phyloP scores from a whole-genome alignment of 1,140 invertebrate species.

The Patella vulgata region DNA sequence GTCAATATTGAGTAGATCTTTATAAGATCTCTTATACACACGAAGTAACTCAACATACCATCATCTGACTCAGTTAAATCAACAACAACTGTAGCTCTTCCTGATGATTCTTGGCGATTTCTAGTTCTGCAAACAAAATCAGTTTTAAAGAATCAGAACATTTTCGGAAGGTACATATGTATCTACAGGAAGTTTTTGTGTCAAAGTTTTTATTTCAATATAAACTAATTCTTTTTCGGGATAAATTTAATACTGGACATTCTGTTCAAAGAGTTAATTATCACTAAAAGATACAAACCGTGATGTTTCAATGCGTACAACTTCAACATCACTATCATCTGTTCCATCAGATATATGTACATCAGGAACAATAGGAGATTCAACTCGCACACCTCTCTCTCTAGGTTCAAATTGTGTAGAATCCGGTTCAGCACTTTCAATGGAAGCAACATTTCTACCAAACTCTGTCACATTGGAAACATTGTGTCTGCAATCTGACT shows the following conservation, averaged over 20 bases:
- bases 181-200: background rate
- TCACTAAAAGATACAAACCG: constrained; percentile 27
- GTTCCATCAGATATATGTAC: constrained; percentile 25
- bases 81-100: constrained; percentile 70
- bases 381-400: background rate
- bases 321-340: constrained; percentile 71
- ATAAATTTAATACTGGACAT: too few species aligned
- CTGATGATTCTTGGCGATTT: constrained; percentile 30
- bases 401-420: too few species aligned
- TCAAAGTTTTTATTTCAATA: too few species aligned
- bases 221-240: too few species aligned
- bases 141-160: background rate
- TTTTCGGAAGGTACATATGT: background rate
- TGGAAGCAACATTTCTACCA: too few species aligned
- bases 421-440: too few species aligned
- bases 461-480: too few species aligned
- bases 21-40: too few species aligned
- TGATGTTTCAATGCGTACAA: constrained; percentile 69
- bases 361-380: constrained; percentile 34
- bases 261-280: too few species aligned
- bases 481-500: too few species aligned
- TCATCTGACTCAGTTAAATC: constrained; percentile 77
- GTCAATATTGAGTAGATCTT: too few species aligned
- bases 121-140: constrained; percentile 33
- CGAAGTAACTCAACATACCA: constrained; percentile 68